phyloP scores from a whole-genome alignment of 1,140 invertebrate species.

The Pemphigus obesinymphae region DNA sequence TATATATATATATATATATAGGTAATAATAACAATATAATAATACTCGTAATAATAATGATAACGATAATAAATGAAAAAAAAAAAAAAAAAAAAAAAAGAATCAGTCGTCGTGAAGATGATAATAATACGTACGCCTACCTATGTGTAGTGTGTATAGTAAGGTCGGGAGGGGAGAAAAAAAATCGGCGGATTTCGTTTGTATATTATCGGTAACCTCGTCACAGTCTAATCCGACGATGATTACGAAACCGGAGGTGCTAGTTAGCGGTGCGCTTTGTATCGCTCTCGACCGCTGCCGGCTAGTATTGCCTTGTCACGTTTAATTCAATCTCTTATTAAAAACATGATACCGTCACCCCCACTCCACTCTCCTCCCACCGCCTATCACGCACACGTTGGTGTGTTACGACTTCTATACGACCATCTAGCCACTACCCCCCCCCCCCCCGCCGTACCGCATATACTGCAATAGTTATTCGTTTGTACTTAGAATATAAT shows the following conservation, averaged over 20 bases:
- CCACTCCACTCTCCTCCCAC: neutral
- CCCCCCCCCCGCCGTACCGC: neutral
- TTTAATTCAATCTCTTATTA: slow-evolving; percentile 42
- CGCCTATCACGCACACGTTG: no score
- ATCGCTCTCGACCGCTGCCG: slow-evolving; percentile 31
- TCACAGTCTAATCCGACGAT: slow-evolving; percentile 39
- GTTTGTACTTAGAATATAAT: no score
- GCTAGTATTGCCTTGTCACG: slow-evolving; percentile 41
- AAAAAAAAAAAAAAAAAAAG: no score
- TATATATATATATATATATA: no score
- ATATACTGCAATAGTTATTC: neutral
- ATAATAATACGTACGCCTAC: no score
- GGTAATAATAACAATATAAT: no score
- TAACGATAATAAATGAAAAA: no score
- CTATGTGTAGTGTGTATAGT: no score
- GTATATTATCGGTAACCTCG: slow-evolving; percentile 9
- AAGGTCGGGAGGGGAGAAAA: neutral
- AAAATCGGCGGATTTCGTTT: slow-evolving; percentile 19
- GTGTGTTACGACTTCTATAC: no score
- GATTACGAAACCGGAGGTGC: slow-evolving; percentile 38
- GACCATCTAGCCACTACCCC: neutral
- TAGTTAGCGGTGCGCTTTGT: slow-evolving; percentile 40
- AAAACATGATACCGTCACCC: slow-evolving; percentile 33
- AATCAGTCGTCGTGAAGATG: no score
- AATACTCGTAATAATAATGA: no score